Evolutionary conservation across 2,113 vertebrate genomes (phyloP), one percentile per base, ranked within the genome.

Genomic region (Manacus vitellinus): DNA sequence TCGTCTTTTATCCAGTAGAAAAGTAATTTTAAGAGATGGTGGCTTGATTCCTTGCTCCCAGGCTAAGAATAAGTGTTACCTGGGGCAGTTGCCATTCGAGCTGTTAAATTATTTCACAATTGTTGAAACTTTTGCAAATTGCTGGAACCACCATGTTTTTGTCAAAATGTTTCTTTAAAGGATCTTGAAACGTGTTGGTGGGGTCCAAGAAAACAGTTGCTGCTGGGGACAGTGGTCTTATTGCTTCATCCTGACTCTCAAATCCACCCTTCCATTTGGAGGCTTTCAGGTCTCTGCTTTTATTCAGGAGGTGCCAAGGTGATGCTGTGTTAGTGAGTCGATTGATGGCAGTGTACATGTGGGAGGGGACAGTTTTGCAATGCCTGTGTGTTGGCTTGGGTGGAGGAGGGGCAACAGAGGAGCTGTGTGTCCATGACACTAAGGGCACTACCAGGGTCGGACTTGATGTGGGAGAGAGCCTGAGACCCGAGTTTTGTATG

Each of bases 311-410:
- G 7, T 70, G 39, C 54, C n/a, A 12, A n/a, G 39, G 41, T 62
- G 49, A 20, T 65, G 37, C 23, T 1, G 2, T 0, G 3, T 11
- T 43, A 37, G 35, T 3, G 23, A 47, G 27, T 33, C 0, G 0
- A 10, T 22, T 0, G 1, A 14, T 56, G 37, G 3, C 35, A 20
- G 16, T 6, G 14, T 41, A 3, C 25, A 21, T 28, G 14, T 54
- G 33, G 28, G 20, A 73, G 41, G 61, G 58, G 28, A 66, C 12
- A 68, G 27, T 24, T 31, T 70, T 3, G 2, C 8, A 46, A 25
- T 31, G 61, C 18, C 20, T 4, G 0, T 51, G 17, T 8, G 1
- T 37, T 83, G 61, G 37, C 24, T 80, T 30, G 27, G 25, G 5
- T 84, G 31, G 25, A 54, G 65, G 37, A 62, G n/a, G 11, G 16